phyloP scores from a whole-genome alignment of 1,140 invertebrate genomes.

The Dendrolimus kikuchii region DNA sequence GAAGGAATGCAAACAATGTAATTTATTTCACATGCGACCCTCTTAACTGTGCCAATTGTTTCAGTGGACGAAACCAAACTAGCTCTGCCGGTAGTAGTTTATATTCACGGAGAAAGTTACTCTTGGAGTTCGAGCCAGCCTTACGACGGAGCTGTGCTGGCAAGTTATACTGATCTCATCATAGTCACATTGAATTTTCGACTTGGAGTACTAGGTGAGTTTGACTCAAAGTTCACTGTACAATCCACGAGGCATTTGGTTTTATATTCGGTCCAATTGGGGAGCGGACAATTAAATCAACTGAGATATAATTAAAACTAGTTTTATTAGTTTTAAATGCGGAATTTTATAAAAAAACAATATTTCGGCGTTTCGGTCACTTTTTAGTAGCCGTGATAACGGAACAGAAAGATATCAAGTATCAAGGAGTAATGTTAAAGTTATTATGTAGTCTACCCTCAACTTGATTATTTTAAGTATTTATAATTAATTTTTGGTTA shows the following conservation, averaged over 20 bases:
- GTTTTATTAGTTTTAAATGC: neutral
- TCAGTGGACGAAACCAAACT: conserved; percentile 62
- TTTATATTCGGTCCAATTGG: neutral
- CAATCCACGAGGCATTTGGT: neutral
- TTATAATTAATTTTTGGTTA: neutral
- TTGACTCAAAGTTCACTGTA: neutral
- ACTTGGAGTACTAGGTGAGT: conserved; percentile 92
- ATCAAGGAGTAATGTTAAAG: too few relatives aligned
- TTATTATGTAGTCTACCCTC: too few relatives aligned
- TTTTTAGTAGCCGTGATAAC: too few relatives aligned
- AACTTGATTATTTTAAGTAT: neutral
- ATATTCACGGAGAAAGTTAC: conserved; percentile 95
- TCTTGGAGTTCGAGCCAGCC: conserved; percentile 95
- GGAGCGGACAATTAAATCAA: neutral
- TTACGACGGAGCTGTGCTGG: conserved; percentile 93
- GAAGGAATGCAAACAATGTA: neutral
- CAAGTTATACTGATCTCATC: conserved; percentile 92
- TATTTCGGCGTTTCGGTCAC: neutral
- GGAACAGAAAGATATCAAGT: too few relatives aligned
- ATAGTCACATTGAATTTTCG: conserved; percentile 98
- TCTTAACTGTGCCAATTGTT: conserved; percentile 16
- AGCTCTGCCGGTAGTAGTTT: conserved; percentile 90
- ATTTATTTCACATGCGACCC: too few relatives aligned
- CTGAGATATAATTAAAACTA: neutral
- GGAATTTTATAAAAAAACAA: neutral